These are phyloP conservation scores for Ailuropoda melanoleuca DNA, from an alignment of 2,113 vertebrate species.

Conservation along the genomic window DNA sequence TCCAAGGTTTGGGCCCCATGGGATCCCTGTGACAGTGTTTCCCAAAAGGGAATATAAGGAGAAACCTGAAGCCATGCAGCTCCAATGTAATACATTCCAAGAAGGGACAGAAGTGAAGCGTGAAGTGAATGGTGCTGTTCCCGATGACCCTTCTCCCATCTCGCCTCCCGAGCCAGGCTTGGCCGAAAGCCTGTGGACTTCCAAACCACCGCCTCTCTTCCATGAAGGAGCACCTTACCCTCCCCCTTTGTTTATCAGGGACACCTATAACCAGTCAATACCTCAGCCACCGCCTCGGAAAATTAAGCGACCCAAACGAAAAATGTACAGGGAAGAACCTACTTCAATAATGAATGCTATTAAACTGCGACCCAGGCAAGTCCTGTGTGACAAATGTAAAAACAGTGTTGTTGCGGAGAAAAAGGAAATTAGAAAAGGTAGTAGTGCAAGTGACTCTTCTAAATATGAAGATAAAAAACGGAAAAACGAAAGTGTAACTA, in stretches of 20 bases:
- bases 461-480: conserved; percentile 93
- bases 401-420: conserved; percentile 91
- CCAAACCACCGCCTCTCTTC: conserved; percentile 95
- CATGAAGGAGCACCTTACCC: conserved; percentile 97
- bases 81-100: conserved; percentile 89
- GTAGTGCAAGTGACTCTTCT: conserved; percentile 88
- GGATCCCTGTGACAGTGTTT: conserved; percentile 97
- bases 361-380: conserved; percentile 96
- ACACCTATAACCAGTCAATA: conserved; percentile 99
- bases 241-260: conserved; percentile 98
- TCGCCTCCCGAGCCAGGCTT: conserved; percentile 81
- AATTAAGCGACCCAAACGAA: conserved; percentile 96
- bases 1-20: conserved; percentile 96
- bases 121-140: conserved; percentile 82
- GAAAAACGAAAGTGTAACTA: conserved; percentile 87
- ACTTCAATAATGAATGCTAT: conserved; percentile 99
- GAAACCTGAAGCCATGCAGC: conserved; percentile 90
- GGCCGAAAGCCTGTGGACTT: conserved; percentile 90
- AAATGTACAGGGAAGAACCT: conserved; percentile 97
- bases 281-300: conserved; percentile 98
- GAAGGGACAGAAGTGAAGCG: conserved; percentile 84
- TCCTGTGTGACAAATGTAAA: conserved; percentile 98
- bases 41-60: conserved; percentile 93
- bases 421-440: conserved; percentile 90
- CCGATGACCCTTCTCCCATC: conserved; percentile 77